A percentile compares a stretch with the other conserved stretches of the same genome.
phyloP scores from a whole-genome alignment of 2,797 vertebrate species.

The Heterohyrax brucei region DNA sequence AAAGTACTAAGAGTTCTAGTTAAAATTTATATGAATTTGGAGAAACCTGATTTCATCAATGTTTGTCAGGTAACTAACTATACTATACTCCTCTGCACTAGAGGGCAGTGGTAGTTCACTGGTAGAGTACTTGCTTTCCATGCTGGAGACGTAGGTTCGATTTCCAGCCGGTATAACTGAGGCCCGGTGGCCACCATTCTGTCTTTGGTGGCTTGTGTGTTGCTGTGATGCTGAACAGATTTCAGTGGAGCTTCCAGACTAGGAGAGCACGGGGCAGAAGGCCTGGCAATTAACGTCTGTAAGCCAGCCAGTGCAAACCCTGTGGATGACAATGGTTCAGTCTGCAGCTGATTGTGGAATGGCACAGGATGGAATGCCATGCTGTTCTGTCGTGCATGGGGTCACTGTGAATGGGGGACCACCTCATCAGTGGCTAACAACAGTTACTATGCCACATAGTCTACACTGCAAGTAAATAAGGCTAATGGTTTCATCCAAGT shows the following conservation, averaged over 20 bases:
- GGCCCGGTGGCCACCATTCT: neutral
- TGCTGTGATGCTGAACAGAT: neutral
- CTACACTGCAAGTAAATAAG: neutral
- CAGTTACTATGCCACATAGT: too few relatives aligned
- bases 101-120: neutral
- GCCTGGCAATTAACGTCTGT: neutral
- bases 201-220: neutral
- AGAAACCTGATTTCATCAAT: slow-evolving; percentile 99
- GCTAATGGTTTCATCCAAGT: neutral
- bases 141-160: neutral
- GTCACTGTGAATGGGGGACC: neutral
- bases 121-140: neutral
- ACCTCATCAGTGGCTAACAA: neutral
- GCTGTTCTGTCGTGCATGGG: neutral
- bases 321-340: neutral
- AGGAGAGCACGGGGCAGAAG: neutral
- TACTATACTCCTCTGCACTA: neutral
- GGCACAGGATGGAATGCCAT: neutral
- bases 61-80: slow-evolving; percentile 96
- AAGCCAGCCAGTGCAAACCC: neutral
- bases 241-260: neutral
- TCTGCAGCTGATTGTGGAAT: neutral
- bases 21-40: slow-evolving; percentile 99
- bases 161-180: neutral
- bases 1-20: slow-evolving; percentile 98